Percentiles rank a stretch among this genome's conserved stretches.
Evolutionary conservation across 2,113 vertebrate species (phyloP).

Genomic region (Pseudorhombus dupliciocellatus): DNA sequence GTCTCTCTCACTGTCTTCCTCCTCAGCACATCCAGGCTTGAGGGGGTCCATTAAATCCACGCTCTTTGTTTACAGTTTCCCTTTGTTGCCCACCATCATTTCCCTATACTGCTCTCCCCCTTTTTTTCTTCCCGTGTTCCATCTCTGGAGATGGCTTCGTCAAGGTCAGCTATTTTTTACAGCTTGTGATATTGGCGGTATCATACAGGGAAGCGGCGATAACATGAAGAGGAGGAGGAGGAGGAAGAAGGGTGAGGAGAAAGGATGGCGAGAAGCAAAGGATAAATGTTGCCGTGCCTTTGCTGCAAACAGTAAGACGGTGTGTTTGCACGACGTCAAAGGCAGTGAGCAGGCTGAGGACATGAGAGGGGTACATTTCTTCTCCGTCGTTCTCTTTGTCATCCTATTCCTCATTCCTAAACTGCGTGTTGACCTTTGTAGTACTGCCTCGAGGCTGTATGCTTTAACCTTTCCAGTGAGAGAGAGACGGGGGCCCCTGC

Average conservation of each 20-base stretch:
- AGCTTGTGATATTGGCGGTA: slow-evolving; percentile 44
- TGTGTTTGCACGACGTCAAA: slow-evolving; percentile 38
- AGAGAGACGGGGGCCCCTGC: slow-evolving; percentile 45
- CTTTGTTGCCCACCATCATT: slow-evolving; percentile 54
- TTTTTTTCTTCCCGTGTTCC: slow-evolving; percentile 6
- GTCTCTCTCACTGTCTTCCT: slow-evolving; percentile 35
- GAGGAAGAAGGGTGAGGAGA: slow-evolving; percentile 20
- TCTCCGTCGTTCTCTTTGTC: slow-evolving; percentile 22
- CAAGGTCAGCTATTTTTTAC: slow-evolving; percentile 70
- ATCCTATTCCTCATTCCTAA: slow-evolving; percentile 70
- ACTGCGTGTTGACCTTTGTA: slow-evolving; percentile 77
- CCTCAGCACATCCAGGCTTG: slow-evolving; percentile 51
- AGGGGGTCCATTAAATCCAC: slow-evolving; percentile 58
- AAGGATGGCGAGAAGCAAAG: slow-evolving; percentile 24
- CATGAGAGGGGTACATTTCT: slow-evolving; percentile 31
- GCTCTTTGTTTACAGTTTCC: slow-evolving; percentile 65
- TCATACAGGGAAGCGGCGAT: slow-evolving; percentile 2
- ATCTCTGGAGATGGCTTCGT: slow-evolving; percentile 59
- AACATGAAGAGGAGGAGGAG: slow-evolving; percentile 32
- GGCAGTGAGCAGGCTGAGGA: background rate
- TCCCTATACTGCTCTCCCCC: slow-evolving; percentile 14
- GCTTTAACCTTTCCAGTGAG: slow-evolving; percentile 77
- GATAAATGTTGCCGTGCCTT: slow-evolving; percentile 34
- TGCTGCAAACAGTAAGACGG: slow-evolving; percentile 13
- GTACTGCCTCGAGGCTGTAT: slow-evolving; percentile 73